A percentile compares a stretch with the other conserved stretches of the same genome.
phyloP scores from a whole-genome alignment of 2,113 vertebrate genomes.

The Engystomops pustulosus region DNA sequence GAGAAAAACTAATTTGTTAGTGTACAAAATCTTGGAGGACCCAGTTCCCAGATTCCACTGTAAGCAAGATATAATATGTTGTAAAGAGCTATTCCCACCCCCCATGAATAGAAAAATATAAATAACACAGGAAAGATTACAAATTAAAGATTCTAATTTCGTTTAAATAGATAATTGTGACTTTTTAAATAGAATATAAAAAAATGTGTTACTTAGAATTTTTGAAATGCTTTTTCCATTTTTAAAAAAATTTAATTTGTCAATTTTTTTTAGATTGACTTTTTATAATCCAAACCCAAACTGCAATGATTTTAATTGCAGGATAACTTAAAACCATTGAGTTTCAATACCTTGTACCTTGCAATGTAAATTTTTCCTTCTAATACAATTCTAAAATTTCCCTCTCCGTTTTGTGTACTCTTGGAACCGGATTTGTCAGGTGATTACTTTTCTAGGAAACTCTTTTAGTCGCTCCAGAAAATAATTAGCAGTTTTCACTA shows the following conservation, averaged over 20 bases:
- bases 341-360: background rate
- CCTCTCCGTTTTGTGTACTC: background rate
- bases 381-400: constrained; percentile 17
- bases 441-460: constrained; percentile 37
- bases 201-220: too few species aligned
- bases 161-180: too few species aligned
- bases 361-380: constrained; percentile 1
- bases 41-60: background rate
- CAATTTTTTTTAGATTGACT: too few species aligned
- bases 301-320: background rate
- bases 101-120: background rate
- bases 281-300: background rate
- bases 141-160: too few species aligned
- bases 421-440: background rate
- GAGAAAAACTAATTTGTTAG: background rate
- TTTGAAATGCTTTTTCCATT: too few species aligned
- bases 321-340: too few species aligned
- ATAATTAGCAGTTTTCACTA: background rate
- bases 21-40: too few species aligned
- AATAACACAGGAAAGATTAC: too few species aligned
- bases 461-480: background rate
- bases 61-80: background rate
- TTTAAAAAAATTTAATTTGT: too few species aligned
- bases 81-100: too few species aligned
- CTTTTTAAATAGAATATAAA: too few species aligned